Evolutionary conservation across 1,140 invertebrate species (phyloP).

Genomic region (Asbolus verrucosus): DNA sequence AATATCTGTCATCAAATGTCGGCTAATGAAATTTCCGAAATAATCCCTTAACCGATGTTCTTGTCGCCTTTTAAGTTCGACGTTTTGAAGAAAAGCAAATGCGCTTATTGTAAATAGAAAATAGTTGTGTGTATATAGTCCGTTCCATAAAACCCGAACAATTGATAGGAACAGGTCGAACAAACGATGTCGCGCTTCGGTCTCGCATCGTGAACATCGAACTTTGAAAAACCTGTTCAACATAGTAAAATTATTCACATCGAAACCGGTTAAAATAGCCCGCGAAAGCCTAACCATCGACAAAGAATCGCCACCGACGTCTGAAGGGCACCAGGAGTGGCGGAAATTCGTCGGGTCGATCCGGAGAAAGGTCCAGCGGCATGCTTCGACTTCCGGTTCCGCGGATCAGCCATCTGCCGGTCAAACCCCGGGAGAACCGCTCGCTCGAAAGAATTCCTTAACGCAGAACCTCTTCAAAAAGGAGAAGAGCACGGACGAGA

Average conservation of each 20-base stretch:
- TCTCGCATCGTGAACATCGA: not conserved
- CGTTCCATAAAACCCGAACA: slow-evolving; percentile 33
- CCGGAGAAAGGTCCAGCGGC: slow-evolving; percentile 43
- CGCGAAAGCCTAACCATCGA: slow-evolving; percentile 60
- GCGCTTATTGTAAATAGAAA: slow-evolving; percentile 58
- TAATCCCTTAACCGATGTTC: not conserved
- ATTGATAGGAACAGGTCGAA: slow-evolving; percentile 8
- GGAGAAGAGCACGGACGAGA: no score
- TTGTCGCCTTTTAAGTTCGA: slow-evolving; percentile 27
- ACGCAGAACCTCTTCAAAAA: slow-evolving; percentile 58
- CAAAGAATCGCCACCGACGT: slow-evolving; percentile 45
- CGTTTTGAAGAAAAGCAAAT: slow-evolving; percentile 54
- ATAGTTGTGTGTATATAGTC: slow-evolving; percentile 31
- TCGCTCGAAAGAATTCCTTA: slow-evolving; percentile 63
- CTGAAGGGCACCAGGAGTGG: slow-evolving; percentile 62
- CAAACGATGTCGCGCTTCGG: not conserved
- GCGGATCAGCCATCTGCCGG: slow-evolving; percentile 43
- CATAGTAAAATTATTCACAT: slow-evolving; percentile 59
- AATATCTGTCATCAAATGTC: not conserved
- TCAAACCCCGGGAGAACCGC: slow-evolving; percentile 53
- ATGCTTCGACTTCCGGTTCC: slow-evolving; percentile 40
- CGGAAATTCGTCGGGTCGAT: slow-evolving; percentile 63
- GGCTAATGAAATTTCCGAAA: not conserved
- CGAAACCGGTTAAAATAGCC: slow-evolving; percentile 59
- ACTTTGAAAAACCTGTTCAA: slow-evolving; percentile 57